Conservation (phyloP, 2,797 vertebrate species). For the Kryptopterus vitreolus region DNA sequence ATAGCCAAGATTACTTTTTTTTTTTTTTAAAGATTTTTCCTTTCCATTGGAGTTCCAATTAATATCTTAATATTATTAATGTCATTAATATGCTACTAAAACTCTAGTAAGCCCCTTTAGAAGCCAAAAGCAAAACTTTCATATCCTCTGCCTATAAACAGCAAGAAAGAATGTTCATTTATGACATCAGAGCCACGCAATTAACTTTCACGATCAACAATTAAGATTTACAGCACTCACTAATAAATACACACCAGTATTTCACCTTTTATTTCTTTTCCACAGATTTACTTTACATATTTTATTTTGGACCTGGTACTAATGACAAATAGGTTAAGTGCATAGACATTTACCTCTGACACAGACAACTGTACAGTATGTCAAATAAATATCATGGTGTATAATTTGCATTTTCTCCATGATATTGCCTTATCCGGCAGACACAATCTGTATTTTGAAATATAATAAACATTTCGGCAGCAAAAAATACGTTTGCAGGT, state of each 20-base stretch:
- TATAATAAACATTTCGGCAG: neutral
- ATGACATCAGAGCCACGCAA: neutral
- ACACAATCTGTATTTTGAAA: neutral
- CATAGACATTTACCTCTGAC: neutral
- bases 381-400: neutral
- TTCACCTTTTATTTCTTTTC: neutral
- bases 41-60: no score
- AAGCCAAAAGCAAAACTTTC: neutral
- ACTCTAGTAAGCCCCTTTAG: neutral
- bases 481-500: neutral
- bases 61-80: neutral
- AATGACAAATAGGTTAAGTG: neutral
- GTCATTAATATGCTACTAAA: no score
- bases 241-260: neutral
- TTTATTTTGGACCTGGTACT: conserved; percentile 20
- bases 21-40: no score
- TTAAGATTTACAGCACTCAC: neutral
- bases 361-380: neutral
- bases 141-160: neutral
- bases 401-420: neutral
- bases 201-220: neutral
- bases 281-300: neutral
- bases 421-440: neutral
- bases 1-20: neutral
- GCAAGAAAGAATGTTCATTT: neutral